A percentile compares a stretch with the other conserved stretches of the same genome.
Conservation (phyloP, 2,113 vertebrate genomes). For the Catagonus wagneri region DNA sequence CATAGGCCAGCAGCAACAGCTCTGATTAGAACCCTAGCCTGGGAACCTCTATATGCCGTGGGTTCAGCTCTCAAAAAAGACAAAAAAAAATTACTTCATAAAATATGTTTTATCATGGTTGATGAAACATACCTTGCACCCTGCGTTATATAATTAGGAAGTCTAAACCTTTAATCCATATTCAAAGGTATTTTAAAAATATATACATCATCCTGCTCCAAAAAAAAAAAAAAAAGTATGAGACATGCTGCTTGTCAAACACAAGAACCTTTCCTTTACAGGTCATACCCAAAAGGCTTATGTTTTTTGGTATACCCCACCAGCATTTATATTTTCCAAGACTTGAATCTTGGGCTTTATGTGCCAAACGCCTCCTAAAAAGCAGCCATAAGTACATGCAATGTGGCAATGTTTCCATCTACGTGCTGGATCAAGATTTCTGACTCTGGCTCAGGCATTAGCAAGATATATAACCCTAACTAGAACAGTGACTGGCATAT, state of each 20-base stretch:
- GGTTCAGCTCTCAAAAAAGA: too few relatives aligned
- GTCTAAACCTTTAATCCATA: slow-evolving; percentile 68
- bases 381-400: slow-evolving; percentile 16
- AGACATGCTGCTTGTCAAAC: slow-evolving; percentile 49
- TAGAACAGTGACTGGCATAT: not conserved
- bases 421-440: not conserved
- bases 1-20: too few relatives aligned
- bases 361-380: not conserved
- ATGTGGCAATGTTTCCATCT: not conserved
- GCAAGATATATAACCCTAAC: not conserved
- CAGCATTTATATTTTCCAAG: slow-evolving; percentile 22
- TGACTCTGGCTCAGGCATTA: not conserved
- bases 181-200: slow-evolving; percentile 67
- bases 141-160: slow-evolving; percentile 67
- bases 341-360: slow-evolving; percentile 12
- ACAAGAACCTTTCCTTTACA: slow-evolving; percentile 61
- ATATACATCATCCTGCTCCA: slow-evolving; percentile 24
- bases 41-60: too few relatives aligned
- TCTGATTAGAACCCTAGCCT: too few relatives aligned
- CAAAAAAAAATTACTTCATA: slow-evolving; percentile 67
- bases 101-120: slow-evolving; percentile 52
- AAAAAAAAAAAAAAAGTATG: slow-evolving; percentile 53
- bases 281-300: slow-evolving; percentile 48
- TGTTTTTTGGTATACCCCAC: not conserved
- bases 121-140: slow-evolving; percentile 58